Conservation (phyloP, 2,113 vertebrate species). For the Spilogale gracilis region DNA sequence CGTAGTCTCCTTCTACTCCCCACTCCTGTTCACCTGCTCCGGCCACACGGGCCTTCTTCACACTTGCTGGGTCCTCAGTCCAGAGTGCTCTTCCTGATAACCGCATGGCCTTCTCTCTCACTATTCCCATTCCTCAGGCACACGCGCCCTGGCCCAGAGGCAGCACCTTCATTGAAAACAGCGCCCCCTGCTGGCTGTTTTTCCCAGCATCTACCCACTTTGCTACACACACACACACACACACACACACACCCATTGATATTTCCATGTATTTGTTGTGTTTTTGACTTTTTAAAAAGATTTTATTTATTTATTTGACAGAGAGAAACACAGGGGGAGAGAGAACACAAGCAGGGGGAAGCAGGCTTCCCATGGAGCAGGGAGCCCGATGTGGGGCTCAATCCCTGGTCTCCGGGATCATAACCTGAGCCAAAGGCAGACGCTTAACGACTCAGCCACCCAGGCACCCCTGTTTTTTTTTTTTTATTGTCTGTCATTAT, state of each 20-base stretch:
- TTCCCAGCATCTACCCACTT: background rate
- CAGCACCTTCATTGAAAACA: background rate
- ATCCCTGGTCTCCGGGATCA: too few species aligned
- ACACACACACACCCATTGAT: background rate
- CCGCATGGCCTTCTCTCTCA: fast-evolving
- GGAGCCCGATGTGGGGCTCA: too few species aligned
- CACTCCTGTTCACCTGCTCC: too few species aligned
- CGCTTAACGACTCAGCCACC: too few species aligned
- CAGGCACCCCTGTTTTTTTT: too few species aligned
- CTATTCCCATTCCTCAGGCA: background rate
- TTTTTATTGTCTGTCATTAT: background rate
- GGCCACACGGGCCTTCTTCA: background rate
- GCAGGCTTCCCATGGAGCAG: too few species aligned
- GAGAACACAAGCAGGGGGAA: too few species aligned
- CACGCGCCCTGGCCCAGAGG: background rate
- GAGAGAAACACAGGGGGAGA: too few species aligned
- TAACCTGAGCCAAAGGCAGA: too few species aligned
- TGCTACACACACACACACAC: background rate
- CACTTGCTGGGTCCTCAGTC: background rate
- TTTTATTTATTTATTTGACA: too few species aligned
- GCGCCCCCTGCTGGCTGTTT: background rate
- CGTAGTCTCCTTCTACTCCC: background rate
- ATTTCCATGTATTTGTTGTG: background rate
- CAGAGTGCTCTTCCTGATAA: background rate
- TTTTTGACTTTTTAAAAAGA: background rate